Base-by-base conservation (phyloP, 2,888 invertebrate genomes). In the Celastrina argiolus region DNA sequence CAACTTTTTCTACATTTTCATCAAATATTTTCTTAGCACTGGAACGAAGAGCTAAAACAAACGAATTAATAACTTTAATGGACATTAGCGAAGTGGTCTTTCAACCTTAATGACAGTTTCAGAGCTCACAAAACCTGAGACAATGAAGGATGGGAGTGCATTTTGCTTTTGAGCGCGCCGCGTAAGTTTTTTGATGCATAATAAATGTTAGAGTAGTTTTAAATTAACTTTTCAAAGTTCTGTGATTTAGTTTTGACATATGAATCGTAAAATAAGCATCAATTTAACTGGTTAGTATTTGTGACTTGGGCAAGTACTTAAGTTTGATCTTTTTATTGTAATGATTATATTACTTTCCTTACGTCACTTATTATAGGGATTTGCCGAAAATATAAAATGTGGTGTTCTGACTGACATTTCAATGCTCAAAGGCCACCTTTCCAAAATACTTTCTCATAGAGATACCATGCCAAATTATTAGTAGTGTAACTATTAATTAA, bases 101-200 rank as follows among this genome's bases (percentile, higher is more conserved):
- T 28, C 10, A 59, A 31, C 31, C 59, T 34, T 31, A 59, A 59
- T 59, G 59, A 59, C 31, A 59, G 59, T 59, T 16, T 34, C 34
- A 59, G 59, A 34, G 51, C 59, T 31, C 34, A 34, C 31, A 59
- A 31, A 59, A 59, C 59, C 59, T 59, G 34, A 31, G 59, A 31
- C 59, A 34, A 31, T 59, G 58, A 59, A 34, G 16, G 31, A 59
- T 16, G 31, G 16, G 8, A 59, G 31, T 59, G 58, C 31, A 59
- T 31, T 16, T 59, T 34, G 34, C 58, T 59, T 34, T 34, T 16
- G n/a, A n/a, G 22, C 12, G 22, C 51, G 51, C 51, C 51, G 51
- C 51, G 22, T 22, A 22, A 22, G 51, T 51, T 51, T 51, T 51
- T 51, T 51, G 51, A 26, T 26, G 51, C 51, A 51, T 51, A 22